Conservation (phyloP, 1,140 invertebrate genomes). For the honey bee (Apis mellifera) region DNA sequence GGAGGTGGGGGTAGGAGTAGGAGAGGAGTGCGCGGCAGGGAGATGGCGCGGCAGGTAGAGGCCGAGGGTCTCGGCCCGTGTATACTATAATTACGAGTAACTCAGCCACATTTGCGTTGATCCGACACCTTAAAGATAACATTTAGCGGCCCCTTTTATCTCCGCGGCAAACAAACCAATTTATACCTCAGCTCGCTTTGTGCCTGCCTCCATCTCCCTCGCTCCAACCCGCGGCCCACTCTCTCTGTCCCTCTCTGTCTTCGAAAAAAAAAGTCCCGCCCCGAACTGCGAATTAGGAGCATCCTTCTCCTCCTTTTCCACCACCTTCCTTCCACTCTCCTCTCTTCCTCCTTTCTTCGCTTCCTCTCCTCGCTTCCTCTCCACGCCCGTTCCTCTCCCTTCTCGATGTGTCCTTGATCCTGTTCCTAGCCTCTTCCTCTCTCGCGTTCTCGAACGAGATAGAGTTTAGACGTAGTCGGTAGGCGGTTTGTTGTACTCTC, state of each 20-base stretch:
- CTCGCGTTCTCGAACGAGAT: constrained; percentile 16
- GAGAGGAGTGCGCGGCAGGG: constrained; percentile 13
- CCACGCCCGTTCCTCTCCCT: background rate
- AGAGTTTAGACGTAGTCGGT: no score
- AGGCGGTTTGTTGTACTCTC: background rate
- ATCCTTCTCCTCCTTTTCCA: constrained; percentile 51
- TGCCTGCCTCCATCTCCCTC: constrained; percentile 57
- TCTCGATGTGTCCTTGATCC: constrained; percentile 31
- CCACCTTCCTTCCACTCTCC: background rate
- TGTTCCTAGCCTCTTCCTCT: constrained; percentile 15
- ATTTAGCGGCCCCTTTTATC: constrained; percentile 83
- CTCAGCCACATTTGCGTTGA: constrained; percentile 82
- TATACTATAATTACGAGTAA: constrained; percentile 83
- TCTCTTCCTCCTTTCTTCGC: background rate
- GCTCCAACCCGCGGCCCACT: background rate
- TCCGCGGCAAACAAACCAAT: constrained; percentile 82
- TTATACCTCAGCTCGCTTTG: constrained; percentile 81
- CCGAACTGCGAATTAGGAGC: constrained; percentile 52
- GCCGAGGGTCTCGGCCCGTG: constrained; percentile 74
- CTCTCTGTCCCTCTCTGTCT: background rate
- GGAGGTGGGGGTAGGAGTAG: constrained; percentile 9
- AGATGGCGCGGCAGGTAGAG: constrained; percentile 53
- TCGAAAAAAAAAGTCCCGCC: constrained; percentile 38
- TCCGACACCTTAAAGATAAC: constrained; percentile 83
- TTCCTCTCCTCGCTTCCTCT: background rate